Conservation (phyloP, 2,888 invertebrate species). For the Dinocampus coccinellae region DNA sequence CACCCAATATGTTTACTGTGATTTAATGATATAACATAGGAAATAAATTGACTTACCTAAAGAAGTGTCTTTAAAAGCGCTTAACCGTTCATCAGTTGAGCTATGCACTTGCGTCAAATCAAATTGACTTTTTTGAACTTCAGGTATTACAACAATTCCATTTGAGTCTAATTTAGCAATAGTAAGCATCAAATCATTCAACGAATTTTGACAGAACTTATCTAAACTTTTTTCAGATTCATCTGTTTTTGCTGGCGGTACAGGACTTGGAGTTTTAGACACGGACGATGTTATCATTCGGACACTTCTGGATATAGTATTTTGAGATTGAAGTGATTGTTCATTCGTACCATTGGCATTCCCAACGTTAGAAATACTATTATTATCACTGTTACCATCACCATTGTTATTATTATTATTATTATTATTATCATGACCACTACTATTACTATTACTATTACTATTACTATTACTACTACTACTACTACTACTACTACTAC, state of each 20-base stretch:
- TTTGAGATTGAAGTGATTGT: constrained; percentile 47
- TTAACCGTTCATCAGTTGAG: constrained; percentile 75
- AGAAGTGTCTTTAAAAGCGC: constrained; percentile 59
- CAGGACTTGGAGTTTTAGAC: constrained; percentile 88
- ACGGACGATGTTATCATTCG: constrained; percentile 81
- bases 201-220: constrained; percentile 86
- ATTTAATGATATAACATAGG: not conserved
- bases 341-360: constrained; percentile 31
- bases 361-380: constrained; percentile 38
- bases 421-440: constrained; percentile 56
- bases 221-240: constrained; percentile 80
- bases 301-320: constrained; percentile 43
- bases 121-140: constrained; percentile 71
- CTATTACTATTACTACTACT: constrained; percentile 50
- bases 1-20: not conserved
- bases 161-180: constrained; percentile 90
- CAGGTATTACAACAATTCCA: constrained; percentile 82
- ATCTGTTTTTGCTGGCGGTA: constrained; percentile 63
- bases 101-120: constrained; percentile 77
- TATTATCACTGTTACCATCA: constrained; percentile 53
- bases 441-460: constrained; percentile 46
- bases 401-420: constrained; percentile 52
- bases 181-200: constrained; percentile 88
- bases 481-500: constrained; percentile 58
- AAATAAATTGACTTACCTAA: constrained; percentile 52